Percentiles rank a stretch among this genome's conserved stretches.
Evolutionary conservation across 1,140 invertebrate genomes (phyloP).

Genomic region (Pectinophora gossypiella): DNA sequence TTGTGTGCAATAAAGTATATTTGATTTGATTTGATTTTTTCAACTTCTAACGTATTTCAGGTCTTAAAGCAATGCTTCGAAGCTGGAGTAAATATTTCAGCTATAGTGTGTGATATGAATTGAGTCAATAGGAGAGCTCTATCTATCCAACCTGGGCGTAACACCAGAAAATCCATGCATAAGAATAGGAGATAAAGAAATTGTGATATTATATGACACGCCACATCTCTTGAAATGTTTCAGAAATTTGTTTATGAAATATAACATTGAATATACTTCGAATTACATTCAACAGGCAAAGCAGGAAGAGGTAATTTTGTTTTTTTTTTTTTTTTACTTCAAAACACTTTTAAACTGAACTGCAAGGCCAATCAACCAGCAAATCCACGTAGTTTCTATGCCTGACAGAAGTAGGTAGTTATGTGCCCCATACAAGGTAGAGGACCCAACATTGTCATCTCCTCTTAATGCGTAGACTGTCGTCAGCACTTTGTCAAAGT

Average conservation of each 20-base stretch:
- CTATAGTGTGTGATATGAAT: conserved; percentile 18
- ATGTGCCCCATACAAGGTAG: no score
- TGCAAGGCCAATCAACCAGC: no score
- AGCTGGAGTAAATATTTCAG: conserved; percentile 6
- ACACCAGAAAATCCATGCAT: conserved; percentile 6
- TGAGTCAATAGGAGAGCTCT: conserved; percentile 19
- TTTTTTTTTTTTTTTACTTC: no score
- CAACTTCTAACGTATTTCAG: background rate
- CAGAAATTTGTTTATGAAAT: conserved; percentile 16
- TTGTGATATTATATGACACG: conserved; percentile 13
- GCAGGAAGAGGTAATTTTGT: conserved; percentile 2
- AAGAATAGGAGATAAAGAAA: conserved; percentile 9
- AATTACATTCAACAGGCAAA: conserved; percentile 3
- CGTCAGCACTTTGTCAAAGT: no score
- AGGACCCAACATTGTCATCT: no score
- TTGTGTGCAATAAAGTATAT: no score
- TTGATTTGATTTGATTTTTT: background rate
- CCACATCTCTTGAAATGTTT: conserved; percentile 15
- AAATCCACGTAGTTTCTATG: no score
- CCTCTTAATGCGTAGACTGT: no score
- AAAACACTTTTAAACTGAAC: no score
- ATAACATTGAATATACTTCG: conserved; percentile 10
- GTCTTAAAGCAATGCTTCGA: background rate
- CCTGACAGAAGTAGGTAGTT: no score
- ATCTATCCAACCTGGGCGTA: conserved; percentile 18